Conservation (phyloP, 2,797 vertebrate genomes). For the Macropus fuliginosus region DNA sequence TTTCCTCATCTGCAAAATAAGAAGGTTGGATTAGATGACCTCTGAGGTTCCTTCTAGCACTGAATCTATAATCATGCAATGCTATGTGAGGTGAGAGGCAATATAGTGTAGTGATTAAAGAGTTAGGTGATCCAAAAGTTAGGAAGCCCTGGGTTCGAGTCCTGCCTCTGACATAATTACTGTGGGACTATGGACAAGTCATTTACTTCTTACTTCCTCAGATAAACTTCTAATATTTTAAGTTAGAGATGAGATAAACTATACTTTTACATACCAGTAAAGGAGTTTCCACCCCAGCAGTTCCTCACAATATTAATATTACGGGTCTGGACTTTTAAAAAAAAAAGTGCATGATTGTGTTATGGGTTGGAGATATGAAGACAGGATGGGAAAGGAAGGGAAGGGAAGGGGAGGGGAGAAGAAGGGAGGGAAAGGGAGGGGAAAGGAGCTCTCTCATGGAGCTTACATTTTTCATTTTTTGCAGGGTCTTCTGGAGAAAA, state of each 20-base stretch:
- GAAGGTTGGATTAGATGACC: background rate
- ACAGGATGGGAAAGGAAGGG: background rate
- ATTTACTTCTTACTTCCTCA: background rate
- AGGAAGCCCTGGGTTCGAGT: background rate
- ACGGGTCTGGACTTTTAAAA: background rate
- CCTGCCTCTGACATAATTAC: background rate
- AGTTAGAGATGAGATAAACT: background rate
- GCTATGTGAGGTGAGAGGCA: background rate
- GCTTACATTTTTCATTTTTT: background rate
- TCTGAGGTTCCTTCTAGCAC: background rate
- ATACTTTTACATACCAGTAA: background rate
- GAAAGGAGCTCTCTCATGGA: background rate
- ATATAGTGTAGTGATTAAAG: background rate
- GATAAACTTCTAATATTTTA: background rate
- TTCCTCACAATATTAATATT: background rate
- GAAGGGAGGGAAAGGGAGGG: background rate
- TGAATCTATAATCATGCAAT: background rate
- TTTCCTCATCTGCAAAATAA: background rate
- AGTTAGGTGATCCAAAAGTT: background rate
- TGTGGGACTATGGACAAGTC: background rate
- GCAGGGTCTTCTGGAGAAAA: background rate
- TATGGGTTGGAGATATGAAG: too few species aligned
- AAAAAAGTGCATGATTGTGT: background rate
- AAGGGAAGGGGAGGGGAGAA: rapidly evolving
- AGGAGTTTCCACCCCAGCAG: background rate